Conservation (phyloP, 2,888 invertebrate species). For the Drosophila kokeensis region DNA sequence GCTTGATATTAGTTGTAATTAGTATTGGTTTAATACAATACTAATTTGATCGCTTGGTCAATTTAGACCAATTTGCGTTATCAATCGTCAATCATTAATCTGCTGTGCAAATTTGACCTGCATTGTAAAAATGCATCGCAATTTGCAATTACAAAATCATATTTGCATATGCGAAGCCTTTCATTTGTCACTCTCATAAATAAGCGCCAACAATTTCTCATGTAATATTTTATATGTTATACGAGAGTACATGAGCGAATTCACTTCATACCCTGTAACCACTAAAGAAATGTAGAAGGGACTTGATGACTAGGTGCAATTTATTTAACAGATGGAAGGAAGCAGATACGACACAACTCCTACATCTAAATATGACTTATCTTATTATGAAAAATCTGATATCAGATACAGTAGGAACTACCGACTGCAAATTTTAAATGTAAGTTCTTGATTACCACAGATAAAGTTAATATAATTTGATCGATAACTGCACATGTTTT, state of each 20-base stretch:
- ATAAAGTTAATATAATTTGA: neutral
- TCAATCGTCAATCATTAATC: constrained; percentile 57
- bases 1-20: constrained; percentile 31
- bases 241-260: neutral
- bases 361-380: neutral
- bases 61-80: constrained; percentile 11
- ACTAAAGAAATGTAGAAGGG: too few species aligned
- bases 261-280: neutral
- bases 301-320: neutral
- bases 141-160: constrained; percentile 72
- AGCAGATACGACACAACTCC: neutral
- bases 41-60: constrained; percentile 20
- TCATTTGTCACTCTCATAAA: constrained; percentile 73
- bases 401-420: neutral
- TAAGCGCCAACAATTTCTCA: constrained; percentile 58
- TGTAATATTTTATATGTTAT: constrained; percentile 38
- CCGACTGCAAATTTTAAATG: too few species aligned
- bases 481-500: neutral
- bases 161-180: constrained; percentile 68
- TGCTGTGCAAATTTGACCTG: constrained; percentile 46
- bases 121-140: constrained; percentile 68
- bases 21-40: constrained; percentile 12
- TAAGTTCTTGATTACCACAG: neutral
- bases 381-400: neutral
- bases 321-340: neutral